Conservation (phyloP, 1,140 invertebrate genomes). For the Oreohelix idahoensis region DNA sequence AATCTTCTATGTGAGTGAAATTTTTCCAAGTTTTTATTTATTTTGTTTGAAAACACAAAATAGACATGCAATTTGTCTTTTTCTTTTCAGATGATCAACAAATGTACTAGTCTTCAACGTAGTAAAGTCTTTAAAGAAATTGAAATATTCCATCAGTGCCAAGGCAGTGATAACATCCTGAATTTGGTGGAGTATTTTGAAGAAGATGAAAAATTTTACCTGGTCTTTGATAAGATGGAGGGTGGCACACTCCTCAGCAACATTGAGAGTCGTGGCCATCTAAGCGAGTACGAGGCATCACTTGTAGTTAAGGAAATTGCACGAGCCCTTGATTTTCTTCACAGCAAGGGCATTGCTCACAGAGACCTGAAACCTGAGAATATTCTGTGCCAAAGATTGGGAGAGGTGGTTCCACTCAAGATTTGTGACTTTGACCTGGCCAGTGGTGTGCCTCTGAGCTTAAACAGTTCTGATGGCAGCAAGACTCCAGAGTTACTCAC, state of each 20-base stretch:
- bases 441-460: slow-evolving; percentile 83
- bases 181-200: slow-evolving; percentile 98
- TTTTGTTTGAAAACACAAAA: too few relatives aligned
- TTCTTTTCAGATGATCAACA: slow-evolving; percentile 86
- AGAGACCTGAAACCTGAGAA: slow-evolving; percentile 97
- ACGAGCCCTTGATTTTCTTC: slow-evolving; percentile 92
- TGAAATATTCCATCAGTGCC: slow-evolving; percentile 97
- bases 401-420: slow-evolving; percentile 92
- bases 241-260: slow-evolving; percentile 88
- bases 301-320: slow-evolving; percentile 94
- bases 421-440: slow-evolving; percentile 99
- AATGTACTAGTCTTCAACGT: slow-evolving; percentile 91
- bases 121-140: slow-evolving; percentile 96
- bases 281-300: slow-evolving; percentile 95
- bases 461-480: slow-evolving; percentile 83
- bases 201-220: slow-evolving; percentile 93
- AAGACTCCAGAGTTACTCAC: slow-evolving; percentile 92
- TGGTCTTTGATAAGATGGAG: slow-evolving; percentile 97
- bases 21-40: too few relatives aligned
- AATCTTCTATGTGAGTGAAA: too few relatives aligned
- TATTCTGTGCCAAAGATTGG: slow-evolving; percentile 91
- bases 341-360: slow-evolving; percentile 91
- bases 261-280: slow-evolving; percentile 92
- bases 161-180: slow-evolving; percentile 96
- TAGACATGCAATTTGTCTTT: background rate